Evolutionary conservation across 1,140 invertebrate genomes (phyloP), one percentile per base, ranked within the genome.

Genomic region (Cryptotermes secundus): DNA sequence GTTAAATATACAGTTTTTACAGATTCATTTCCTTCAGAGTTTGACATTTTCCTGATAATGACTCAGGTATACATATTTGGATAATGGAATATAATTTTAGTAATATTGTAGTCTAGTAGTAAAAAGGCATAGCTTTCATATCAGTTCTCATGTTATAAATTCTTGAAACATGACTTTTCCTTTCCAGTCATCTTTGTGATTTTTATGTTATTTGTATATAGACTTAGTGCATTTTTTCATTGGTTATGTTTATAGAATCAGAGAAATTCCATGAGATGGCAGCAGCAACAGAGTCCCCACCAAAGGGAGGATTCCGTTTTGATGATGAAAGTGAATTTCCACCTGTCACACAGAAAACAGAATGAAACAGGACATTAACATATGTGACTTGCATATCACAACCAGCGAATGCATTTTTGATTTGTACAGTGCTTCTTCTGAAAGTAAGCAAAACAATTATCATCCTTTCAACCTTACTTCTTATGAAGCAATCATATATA

Each of bases 281-380:
- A 86, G 94, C 94, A 79, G 93, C 92, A 31, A 92, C 93, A 88
- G 92, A 92, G 85, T 93, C 94, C 72, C 93, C 94, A 72, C 92
- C 93, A 86, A 91, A 92, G 83, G 90, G 92, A 83, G 89, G 87
- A 65, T 94, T 96, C 88, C 93, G 94, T 87, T 91, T 96, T 88
- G 94, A 95, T 88, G 95, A 97, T 89, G 95, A 96, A 84, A 91
- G 92, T 83, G 96, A 97, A 90, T 97, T 96, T 90, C 96, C 96
- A 85, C 95, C 96, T 85, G 94, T 96, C 80, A 93, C 93, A 19
- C 93, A 94, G 87, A 93, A 93, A 86, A 92, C 91, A 86, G 93
- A 94, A 88, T 93, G 90, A 84, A 80, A 45, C 42, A 72, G 31
- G 81, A 82, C 26, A 38, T 31, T 82, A 45, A 45, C 2, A 16